Evolutionary conservation across 2,888 invertebrate genomes (phyloP), one percentile per base, ranked within the genome.

Genomic region (Eupithecia centaureata): DNA sequence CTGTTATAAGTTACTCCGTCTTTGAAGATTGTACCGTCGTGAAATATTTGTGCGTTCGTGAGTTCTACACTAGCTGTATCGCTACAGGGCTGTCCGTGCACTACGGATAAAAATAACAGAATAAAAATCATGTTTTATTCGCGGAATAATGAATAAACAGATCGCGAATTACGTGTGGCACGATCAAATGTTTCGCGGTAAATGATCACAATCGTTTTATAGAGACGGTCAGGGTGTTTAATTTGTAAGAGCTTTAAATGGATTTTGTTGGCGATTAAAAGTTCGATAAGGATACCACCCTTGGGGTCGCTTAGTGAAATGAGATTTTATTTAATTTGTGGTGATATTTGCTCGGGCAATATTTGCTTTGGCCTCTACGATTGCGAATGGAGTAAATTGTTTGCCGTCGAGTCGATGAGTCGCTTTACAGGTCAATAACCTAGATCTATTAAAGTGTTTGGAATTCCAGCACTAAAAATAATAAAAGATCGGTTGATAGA

Each of bases 21-120:
- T 67, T 83, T 75, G 0, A 81, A 22, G 3, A 85, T 72, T 0
- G 76, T 76, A 2, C 83, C 83, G 56, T 86, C 79, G 5, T 67
- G 35, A 25, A 76, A 76, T 32, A 54, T 28, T 58, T 60, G 57
- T 2, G 76, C 82, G n/a, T 79, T 76, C 13, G 81, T 81, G 12
- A 91, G 66, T 63, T 90, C 87, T 7, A 89, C 77, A 76, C 86
- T 89, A 22, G 77, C 71, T 13, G 71, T 62, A 22, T 86, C 82
- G 4, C 76, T 67, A 60, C 90, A 87, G 13, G 82, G 79, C 68
- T 83, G 82, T 27, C 80, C 80, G 70, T 74, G 72, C 59, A 74
- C 75, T 56, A 74, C 67, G 27, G 79, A 57, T 56, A 80, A 56
- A 15, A 81, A 65, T 58, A 84, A 35, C 59, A 67, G 27, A 4